A percentile compares a stretch with the other conserved stretches of the same genome.
phyloP scores from a whole-genome alignment of 1,140 invertebrate genomes.

The Drosophila serrata region DNA sequence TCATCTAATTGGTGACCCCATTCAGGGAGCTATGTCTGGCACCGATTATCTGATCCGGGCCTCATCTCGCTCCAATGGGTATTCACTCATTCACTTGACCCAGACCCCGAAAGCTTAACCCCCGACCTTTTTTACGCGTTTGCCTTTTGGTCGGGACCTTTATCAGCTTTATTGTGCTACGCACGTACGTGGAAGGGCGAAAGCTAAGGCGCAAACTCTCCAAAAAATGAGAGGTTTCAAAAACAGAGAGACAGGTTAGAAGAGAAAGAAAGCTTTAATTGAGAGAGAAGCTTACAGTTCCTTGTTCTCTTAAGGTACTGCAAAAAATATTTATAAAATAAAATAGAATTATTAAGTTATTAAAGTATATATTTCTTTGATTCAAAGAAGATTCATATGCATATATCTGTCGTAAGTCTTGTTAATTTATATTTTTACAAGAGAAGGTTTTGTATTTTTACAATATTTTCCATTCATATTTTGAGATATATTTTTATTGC shows the following conservation, averaged over 20 bases:
- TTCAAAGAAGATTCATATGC: no score
- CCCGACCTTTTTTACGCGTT: conserved; percentile 45
- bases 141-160: conserved; percentile 42
- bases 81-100: conserved; percentile 26
- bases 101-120: conserved; percentile 40
- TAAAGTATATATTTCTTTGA: no score
- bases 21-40: conserved; percentile 25
- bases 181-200: conserved; percentile 42
- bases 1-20: conserved; percentile 41
- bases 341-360: background rate
- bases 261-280: conserved; percentile 11
- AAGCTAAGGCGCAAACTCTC: conserved; percentile 28
- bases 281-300: conserved; percentile 15
- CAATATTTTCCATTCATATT: background rate
- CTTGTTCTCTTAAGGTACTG: conserved; percentile 5
- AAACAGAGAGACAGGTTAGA: conserved; percentile 14
- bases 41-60: conserved; percentile 22
- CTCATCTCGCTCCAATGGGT: conserved; percentile 18
- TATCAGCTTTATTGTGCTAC: conserved; percentile 72
- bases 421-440: background rate
- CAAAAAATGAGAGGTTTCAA: background rate
- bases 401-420: no score
- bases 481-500: background rate
- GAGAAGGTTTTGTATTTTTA: background rate
- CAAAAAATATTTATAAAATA: background rate